Evolutionary conservation across 2,113 vertebrate species (phyloP).

Genomic region (Cavia porcellus): DNA sequence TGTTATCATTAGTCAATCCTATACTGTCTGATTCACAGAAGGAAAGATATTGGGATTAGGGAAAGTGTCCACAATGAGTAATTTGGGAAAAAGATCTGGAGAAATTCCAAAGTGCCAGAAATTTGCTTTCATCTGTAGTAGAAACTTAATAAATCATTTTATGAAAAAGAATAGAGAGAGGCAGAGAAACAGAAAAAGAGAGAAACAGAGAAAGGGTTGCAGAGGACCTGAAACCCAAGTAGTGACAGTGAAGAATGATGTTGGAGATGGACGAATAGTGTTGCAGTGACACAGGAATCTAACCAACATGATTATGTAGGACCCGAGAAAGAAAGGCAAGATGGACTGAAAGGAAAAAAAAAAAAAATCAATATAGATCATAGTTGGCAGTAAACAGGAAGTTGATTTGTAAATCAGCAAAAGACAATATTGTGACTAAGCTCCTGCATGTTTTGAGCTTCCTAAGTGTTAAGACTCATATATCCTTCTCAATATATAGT

Average conservation of each 20-base stretch:
- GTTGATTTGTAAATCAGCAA: conserved; percentile 52
- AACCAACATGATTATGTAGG: background rate
- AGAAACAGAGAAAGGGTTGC: background rate
- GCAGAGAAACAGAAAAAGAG: background rate
- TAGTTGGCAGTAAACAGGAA: conserved; percentile 48
- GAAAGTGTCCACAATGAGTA: background rate
- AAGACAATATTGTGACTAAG: background rate
- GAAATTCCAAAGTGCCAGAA: background rate
- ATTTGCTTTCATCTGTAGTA: background rate
- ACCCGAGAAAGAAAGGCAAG: background rate
- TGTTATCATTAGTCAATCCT: background rate
- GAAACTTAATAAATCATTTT: background rate
- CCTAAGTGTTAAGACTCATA: background rate
- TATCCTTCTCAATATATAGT: background rate
- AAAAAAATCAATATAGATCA: background rate
- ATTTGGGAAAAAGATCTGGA: background rate
- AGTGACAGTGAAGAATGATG: background rate
- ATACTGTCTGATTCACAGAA: background rate
- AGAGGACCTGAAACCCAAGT: background rate
- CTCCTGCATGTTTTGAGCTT: background rate
- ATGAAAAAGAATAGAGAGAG: background rate
- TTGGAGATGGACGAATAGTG: background rate
- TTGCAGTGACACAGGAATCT: background rate
- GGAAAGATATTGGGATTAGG: rapidly evolving
- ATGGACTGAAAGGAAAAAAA: background rate